A percentile compares a stretch with the other conserved stretches of the same genome.
phyloP scores from a whole-genome alignment of 2,797 vertebrate genomes.

The Coilia nasus region DNA sequence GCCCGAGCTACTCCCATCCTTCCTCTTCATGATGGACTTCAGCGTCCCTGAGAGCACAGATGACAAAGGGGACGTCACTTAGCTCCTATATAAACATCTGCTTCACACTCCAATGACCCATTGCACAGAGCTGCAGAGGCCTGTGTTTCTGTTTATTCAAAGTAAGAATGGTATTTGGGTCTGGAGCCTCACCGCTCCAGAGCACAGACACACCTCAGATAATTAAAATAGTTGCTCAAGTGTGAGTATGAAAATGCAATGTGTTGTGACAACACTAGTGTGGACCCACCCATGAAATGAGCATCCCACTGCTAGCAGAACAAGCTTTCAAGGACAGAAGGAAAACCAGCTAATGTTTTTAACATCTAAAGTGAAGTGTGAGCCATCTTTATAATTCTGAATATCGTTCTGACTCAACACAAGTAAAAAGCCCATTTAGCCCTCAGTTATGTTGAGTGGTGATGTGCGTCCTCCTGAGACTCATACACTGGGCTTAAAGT shows the following conservation, averaged over 20 bases:
- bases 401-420: neutral
- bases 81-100: neutral
- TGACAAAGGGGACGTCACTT: constrained; percentile 4
- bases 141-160: neutral
- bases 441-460: neutral
- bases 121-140: neutral
- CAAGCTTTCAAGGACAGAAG: neutral
- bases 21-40: constrained; percentile 98
- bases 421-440: neutral
- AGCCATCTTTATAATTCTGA: neutral
- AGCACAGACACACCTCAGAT: constrained; percentile 14
- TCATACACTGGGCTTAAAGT: constrained; percentile 66
- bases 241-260: neutral
- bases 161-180: neutral
- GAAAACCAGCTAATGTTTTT: neutral
- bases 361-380: neutral
- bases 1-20: constrained; percentile 72
- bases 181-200: neutral
- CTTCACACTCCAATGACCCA: neutral
- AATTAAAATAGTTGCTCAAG: neutral
- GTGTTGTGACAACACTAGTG: neutral
- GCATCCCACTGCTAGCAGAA: neutral
- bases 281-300: constrained; percentile 7
- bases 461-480: neutral
- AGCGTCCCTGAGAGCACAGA: constrained; percentile 76